Evolutionary conservation across 2,113 vertebrate species (phyloP).

Genomic region (Trachemys scripta): DNA sequence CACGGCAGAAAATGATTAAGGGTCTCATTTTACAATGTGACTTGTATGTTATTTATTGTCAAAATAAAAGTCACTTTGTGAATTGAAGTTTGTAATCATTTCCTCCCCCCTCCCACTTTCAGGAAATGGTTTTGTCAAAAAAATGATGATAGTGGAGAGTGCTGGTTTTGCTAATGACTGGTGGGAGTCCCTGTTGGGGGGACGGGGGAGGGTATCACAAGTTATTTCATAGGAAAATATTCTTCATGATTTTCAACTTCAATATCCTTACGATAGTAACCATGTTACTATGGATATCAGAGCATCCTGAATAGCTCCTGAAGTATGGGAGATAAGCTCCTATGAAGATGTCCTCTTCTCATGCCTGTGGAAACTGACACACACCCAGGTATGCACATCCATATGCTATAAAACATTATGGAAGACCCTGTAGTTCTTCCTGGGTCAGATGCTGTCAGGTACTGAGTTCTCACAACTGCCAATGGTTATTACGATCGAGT

Average conservation of each 20-base stretch:
- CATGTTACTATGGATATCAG: neutral
- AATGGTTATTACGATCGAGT: neutral
- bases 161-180: neutral
- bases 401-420: neutral
- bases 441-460: fast-evolving
- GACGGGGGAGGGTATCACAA: neutral
- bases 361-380: neutral
- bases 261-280: neutral
- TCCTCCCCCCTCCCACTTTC: slow-evolving; percentile 33
- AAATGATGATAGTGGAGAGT: slow-evolving; percentile 33
- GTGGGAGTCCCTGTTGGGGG: neutral
- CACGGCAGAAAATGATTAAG: slow-evolving; percentile 76
- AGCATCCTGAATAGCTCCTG: neutral
- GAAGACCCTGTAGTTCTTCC: neutral
- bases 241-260: neutral
- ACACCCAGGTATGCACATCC: neutral
- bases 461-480: neutral
- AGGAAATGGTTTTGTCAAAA: slow-evolving; percentile 64
- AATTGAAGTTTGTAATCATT: slow-evolving; percentile 82
- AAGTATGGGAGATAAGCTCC: neutral
- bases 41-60: slow-evolving; percentile 82
- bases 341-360: neutral
- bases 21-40: slow-evolving; percentile 78
- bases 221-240: slow-evolving; percentile 33
- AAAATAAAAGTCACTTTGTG: slow-evolving; percentile 81